phyloP scores from a whole-genome alignment of 1,140 invertebrate genomes.

The Trypoxylus dichotomus region DNA sequence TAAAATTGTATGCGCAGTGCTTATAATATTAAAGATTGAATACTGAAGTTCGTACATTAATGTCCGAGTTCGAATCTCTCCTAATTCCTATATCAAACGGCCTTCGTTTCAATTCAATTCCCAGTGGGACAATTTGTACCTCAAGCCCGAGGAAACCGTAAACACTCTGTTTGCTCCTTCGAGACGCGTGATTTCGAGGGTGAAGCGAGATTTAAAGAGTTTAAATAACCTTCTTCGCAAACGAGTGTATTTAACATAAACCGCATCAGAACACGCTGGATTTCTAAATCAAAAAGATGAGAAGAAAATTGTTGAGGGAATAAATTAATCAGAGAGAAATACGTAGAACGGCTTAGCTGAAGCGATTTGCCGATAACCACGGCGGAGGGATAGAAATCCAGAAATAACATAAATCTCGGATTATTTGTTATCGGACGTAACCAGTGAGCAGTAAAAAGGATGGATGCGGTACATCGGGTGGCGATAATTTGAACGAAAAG shows the following conservation, averaged over 20 bases:
- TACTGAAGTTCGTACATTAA: too few relatives aligned
- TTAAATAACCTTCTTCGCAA: background rate
- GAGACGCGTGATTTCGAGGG: conserved; percentile 1
- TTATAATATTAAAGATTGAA: too few relatives aligned
- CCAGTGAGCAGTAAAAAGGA: conserved; percentile 18
- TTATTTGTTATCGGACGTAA: conserved; percentile 21
- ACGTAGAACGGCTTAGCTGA: background rate
- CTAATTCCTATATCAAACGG: background rate
- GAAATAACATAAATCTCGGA: conserved; percentile 24
- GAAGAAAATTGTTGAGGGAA: background rate
- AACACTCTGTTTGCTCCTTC: background rate
- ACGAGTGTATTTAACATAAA: background rate
- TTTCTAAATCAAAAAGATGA: background rate
- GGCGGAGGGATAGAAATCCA: background rate
- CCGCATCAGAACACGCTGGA: background rate
- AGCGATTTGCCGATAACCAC: background rate
- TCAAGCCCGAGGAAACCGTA: background rate
- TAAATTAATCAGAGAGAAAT: background rate
- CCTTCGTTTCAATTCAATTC: background rate
- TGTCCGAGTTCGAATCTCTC: too few relatives aligned
- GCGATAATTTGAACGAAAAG: background rate
- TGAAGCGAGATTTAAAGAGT: background rate
- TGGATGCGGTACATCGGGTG: background rate
- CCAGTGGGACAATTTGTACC: conserved; percentile 8
- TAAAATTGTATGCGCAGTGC: too few relatives aligned